A percentile compares a stretch with the other conserved stretches of the same genome.
These are phyloP conservation scores for Clarias batrachus DNA, from an alignment of 2,113 vertebrate genomes.

Conservation along the genomic window DNA sequence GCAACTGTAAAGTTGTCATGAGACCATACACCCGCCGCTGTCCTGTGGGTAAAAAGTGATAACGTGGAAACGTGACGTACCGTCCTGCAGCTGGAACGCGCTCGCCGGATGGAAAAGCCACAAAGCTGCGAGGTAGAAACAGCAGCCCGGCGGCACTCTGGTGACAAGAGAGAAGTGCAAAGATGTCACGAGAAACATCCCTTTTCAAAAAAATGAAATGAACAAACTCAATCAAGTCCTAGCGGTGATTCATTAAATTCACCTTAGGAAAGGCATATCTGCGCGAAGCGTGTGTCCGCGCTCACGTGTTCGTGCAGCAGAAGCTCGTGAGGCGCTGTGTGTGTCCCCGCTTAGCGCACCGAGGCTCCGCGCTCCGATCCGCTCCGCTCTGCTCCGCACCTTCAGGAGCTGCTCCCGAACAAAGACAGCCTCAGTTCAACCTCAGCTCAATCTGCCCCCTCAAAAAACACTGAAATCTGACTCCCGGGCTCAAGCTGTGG, in stretches of 20 bases:
- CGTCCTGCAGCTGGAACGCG: constrained; percentile 65
- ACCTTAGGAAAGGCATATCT: constrained; percentile 58
- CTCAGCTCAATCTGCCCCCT: constrained; percentile 61
- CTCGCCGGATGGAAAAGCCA: constrained; percentile 52
- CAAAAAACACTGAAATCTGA: constrained; percentile 66
- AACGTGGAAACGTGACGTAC: constrained; percentile 57
- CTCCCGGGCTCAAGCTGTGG: constrained; percentile 61
- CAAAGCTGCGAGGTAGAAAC: constrained; percentile 64
- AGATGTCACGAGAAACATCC: constrained; percentile 36
- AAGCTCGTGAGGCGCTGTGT: constrained; percentile 6
- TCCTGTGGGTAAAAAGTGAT: too few relatives aligned
- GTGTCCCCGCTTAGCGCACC: constrained; percentile 53
- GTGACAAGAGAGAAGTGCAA: constrained; percentile 40
- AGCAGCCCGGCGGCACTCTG: constrained; percentile 65
- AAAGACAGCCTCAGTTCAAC: constrained; percentile 73
- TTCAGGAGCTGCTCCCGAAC: constrained; percentile 61
- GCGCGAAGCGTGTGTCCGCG: constrained; percentile 53
- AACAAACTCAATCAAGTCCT: constrained; percentile 31
- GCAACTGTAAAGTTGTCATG: background rate
- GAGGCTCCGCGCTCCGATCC: constrained; percentile 18
- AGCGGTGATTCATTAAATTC: constrained; percentile 48
- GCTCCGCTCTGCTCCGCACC: constrained; percentile 19
- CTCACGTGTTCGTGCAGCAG: constrained; percentile 43
- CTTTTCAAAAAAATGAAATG: background rate
- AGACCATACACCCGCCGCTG: background rate